These are phyloP conservation scores for Conus canariensis DNA, from an alignment of 2,888 invertebrate genomes.

Conservation along the genomic window DNA sequence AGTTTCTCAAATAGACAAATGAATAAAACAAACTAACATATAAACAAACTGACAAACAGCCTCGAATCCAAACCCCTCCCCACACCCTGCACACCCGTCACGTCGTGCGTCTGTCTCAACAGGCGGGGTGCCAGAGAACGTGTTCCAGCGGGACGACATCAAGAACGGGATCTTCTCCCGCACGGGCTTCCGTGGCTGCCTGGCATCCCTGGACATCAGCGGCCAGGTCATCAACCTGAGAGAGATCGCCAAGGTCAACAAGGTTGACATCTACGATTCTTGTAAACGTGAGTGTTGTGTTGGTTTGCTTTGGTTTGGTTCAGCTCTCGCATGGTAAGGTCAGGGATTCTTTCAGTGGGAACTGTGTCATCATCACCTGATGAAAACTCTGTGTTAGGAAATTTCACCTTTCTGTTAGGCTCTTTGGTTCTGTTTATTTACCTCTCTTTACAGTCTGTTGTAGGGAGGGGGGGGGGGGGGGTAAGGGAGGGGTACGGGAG, in stretches of 20 bases:
- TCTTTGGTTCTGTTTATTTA: no score
- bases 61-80: no score
- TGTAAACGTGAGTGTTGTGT: slow-evolving; percentile 45
- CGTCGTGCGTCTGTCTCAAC: slow-evolving; percentile 26
- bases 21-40: not conserved
- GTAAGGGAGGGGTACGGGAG: no score
- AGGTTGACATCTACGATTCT: slow-evolving; percentile 36
- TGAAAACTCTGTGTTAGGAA: no score
- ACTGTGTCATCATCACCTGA: no score
- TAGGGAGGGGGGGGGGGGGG: no score
- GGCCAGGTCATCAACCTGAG: slow-evolving; percentile 66
- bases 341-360: not conserved
- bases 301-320: not conserved
- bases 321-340: not conserved
- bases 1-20: no score
- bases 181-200: slow-evolving; percentile 75
- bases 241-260: slow-evolving; percentile 48
- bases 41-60: no score
- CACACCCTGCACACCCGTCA: no score
- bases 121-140: slow-evolving; percentile 69
- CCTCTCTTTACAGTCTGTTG: no score
- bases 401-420: no score
- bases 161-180: slow-evolving; percentile 62
- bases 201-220: slow-evolving; percentile 72
- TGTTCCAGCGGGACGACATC: slow-evolving; percentile 58